phyloP scores from a whole-genome alignment of 2,888 invertebrate genomes.

The Heptascelio sp. region DNA sequence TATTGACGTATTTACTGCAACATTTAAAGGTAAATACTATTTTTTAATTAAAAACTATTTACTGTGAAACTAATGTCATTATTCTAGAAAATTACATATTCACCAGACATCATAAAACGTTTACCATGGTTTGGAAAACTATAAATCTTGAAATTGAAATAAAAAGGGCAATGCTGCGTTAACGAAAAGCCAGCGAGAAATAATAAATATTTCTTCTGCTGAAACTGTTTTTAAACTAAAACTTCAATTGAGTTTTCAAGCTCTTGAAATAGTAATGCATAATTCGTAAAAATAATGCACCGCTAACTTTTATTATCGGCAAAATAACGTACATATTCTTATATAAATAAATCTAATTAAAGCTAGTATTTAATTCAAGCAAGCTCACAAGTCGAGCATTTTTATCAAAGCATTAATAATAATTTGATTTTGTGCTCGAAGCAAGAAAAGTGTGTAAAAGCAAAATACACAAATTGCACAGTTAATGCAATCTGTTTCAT shows the following conservation, averaged over 20 bases:
- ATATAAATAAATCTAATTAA: conserved; percentile 12
- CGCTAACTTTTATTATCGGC: conserved; percentile 22
- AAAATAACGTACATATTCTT: conserved; percentile 4
- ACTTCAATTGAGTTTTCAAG: conserved; percentile 4
- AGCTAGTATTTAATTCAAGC: neutral
- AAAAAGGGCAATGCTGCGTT: conserved; percentile 16
- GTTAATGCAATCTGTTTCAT: conserved; percentile 20
- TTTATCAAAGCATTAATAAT: neutral
- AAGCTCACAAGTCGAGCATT: neutral
- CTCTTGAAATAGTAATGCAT: neutral
- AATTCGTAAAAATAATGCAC: conserved; percentile 21
- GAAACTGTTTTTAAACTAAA: neutral
- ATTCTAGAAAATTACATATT: neutral
- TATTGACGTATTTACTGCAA: too few species aligned
- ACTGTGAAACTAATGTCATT: neutral
- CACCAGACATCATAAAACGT: neutral
- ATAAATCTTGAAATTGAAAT: conserved; percentile 24
- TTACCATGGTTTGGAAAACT: neutral
- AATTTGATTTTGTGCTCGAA: neutral
- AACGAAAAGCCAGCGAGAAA: conserved; percentile 23
- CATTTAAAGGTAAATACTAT: too few species aligned
- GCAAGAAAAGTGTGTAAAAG: neutral
- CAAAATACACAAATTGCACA: conserved; percentile 1
- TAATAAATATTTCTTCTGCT: conserved; percentile 7
- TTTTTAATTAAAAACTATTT: neutral